Conservation (phyloP, 2,888 invertebrate species). For the Cremastinae sp. region DNA sequence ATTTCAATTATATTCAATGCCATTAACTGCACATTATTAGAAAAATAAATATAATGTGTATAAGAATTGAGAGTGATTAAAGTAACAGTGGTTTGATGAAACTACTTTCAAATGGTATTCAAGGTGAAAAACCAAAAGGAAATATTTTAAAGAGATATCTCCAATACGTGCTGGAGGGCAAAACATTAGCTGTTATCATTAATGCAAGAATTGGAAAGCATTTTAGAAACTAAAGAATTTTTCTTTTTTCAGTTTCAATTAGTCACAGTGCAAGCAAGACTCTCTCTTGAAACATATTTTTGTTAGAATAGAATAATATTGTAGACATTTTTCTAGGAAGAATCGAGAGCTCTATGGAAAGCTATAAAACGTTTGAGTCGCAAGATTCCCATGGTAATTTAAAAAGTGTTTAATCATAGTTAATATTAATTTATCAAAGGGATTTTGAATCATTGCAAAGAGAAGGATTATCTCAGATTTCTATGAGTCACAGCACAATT, state of each 20-base stretch:
- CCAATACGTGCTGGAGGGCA: no score
- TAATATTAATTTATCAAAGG: slow-evolving; percentile 23
- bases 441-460: slow-evolving; percentile 14
- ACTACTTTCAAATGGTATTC: no score
- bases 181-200: no score
- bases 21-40: no score
- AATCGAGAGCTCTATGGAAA: slow-evolving; percentile 35
- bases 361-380: slow-evolving; percentile 58
- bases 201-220: no score
- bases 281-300: background rate
- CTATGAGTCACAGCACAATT: background rate
- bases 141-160: no score
- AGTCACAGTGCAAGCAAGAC: background rate
- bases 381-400: slow-evolving; percentile 50
- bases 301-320: slow-evolving; percentile 1
- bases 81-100: no score
- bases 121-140: no score
- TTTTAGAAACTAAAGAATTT: no score
- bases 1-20: no score
- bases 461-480: slow-evolving; percentile 1
- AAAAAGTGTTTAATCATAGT: slow-evolving; percentile 12
- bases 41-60: no score
- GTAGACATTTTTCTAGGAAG: slow-evolving; percentile 45
- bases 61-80: no score
- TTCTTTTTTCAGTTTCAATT: slow-evolving; percentile 1